A percentile compares a stretch with the other conserved stretches of the same genome.
Evolutionary conservation across 2,888 invertebrate species (phyloP).

Genomic region (Metopia argyrocephala): DNA sequence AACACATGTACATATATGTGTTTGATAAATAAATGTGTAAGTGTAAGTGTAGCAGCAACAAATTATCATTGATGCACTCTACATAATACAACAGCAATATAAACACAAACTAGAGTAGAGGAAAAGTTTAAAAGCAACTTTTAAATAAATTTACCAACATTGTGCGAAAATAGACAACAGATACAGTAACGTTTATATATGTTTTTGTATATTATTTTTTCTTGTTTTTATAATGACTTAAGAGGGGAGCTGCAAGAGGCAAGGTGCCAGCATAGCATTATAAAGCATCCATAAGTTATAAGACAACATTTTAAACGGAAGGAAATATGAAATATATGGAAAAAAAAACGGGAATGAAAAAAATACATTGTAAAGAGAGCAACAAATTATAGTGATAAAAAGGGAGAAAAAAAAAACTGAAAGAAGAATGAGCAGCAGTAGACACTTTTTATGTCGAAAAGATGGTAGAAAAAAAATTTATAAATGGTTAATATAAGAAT

Average conservation of each 20-base stretch:
- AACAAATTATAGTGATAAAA: conserved; percentile 6
- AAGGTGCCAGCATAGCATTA: background rate
- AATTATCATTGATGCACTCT: conserved; percentile 61
- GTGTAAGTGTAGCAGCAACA: conserved; percentile 39
- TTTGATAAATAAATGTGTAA: background rate
- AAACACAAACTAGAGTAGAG: conserved; percentile 29
- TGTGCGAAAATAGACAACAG: conserved; percentile 61
- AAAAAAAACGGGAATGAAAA: background rate
- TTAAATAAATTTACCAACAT: conserved; percentile 71
- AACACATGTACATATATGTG: conserved; percentile 12
- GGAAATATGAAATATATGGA: conserved; percentile 50
- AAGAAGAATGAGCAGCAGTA: conserved; percentile 29
- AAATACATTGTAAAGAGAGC: conserved; percentile 19
- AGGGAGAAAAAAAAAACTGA: conserved; percentile 23
- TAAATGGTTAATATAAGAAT: background rate
- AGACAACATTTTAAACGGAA: conserved; percentile 49
- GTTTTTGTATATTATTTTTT: background rate
- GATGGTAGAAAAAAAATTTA: conserved; percentile 1
- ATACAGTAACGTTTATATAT: background rate
- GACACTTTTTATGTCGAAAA: conserved; percentile 43
- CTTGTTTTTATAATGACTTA: background rate
- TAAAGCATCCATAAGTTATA: conserved; percentile 42
- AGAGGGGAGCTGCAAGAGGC: background rate
- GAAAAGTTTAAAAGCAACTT: conserved; percentile 65
- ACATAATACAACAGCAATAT: conserved; percentile 29